Evolutionary conservation across 2,797 vertebrate species (phyloP).

Genomic region (Orientallactaga sibirica): DNA sequence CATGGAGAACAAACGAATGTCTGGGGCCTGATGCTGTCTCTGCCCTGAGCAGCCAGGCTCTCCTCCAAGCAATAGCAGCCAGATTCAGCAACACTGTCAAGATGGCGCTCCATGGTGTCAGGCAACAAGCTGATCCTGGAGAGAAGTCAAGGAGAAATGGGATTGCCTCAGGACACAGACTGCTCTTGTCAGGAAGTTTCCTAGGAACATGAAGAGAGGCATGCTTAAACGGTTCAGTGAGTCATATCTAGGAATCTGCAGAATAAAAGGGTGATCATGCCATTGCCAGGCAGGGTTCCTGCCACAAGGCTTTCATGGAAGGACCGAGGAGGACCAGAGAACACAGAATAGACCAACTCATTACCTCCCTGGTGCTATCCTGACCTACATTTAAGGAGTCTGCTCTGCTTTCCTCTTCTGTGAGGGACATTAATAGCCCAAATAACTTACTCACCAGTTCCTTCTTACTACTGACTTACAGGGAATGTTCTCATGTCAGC

Average conservation of each 20-base stretch:
- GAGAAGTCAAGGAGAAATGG: conserved; percentile 60
- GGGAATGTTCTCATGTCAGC: conserved; percentile 18
- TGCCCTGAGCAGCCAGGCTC: background rate
- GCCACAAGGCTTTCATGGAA: conserved; percentile 76
- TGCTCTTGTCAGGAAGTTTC: conserved; percentile 76
- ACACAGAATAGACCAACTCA: conserved; percentile 70
- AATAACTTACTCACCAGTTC: conserved; percentile 72
- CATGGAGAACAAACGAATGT: background rate
- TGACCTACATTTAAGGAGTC: conserved; percentile 78
- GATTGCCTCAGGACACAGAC: conserved; percentile 56
- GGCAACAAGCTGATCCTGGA: conserved; percentile 56
- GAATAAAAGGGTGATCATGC: conserved; percentile 73
- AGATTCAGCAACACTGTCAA: background rate
- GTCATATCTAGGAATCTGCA: conserved; percentile 73
- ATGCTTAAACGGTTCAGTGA: conserved; percentile 64
- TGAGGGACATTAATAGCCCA: conserved; percentile 75
- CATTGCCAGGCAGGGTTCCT: conserved; percentile 67
- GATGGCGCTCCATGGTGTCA: background rate
- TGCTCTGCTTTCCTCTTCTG: conserved; percentile 72
- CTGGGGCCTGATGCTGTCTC: background rate
- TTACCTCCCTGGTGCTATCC: conserved; percentile 80
- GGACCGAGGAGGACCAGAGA: conserved; percentile 73
- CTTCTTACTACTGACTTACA: conserved; percentile 66
- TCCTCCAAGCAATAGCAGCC: background rate
- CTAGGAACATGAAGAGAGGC: conserved; percentile 70